Evolutionary conservation across 2,797 vertebrate species (phyloP).

Genomic region (Manis javanica): DNA sequence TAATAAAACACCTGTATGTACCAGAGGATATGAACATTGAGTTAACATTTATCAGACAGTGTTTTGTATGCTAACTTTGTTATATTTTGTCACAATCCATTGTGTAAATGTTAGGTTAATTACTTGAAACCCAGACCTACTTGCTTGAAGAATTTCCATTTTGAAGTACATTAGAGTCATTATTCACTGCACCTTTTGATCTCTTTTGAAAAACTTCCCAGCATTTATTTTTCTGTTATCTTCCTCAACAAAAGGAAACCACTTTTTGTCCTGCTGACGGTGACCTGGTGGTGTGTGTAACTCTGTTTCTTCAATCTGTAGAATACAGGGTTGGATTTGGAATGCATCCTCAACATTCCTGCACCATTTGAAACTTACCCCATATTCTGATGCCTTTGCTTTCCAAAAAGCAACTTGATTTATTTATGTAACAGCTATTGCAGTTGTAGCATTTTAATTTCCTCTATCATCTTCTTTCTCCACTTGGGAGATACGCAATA

Average conservation of each 20-base stretch:
- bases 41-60: slow-evolving; percentile 48
- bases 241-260: slow-evolving; percentile 46
- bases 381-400: background rate
- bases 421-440: slow-evolving; percentile 48
- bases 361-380: background rate
- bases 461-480: slow-evolving; percentile 33
- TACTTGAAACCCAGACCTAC: slow-evolving; percentile 39
- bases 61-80: slow-evolving; percentile 58
- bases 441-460: slow-evolving; percentile 45
- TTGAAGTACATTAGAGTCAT: slow-evolving; percentile 55
- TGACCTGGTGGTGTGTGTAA: background rate
- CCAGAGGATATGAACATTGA: background rate
- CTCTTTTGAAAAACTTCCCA: slow-evolving; percentile 47
- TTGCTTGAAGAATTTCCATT: slow-evolving; percentile 63
- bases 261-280: background rate
- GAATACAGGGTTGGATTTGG: background rate
- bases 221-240: slow-evolving; percentile 49
- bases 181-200: slow-evolving; percentile 63
- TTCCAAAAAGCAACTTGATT: slow-evolving; percentile 50
- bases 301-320: background rate
- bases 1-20: background rate
- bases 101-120: slow-evolving; percentile 67
- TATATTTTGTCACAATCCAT: slow-evolving; percentile 50
- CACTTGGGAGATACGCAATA: slow-evolving; percentile 37
- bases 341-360: background rate